Conservation (phyloP, 2,113 vertebrate genomes). For the Neoarius graeffei region DNA sequence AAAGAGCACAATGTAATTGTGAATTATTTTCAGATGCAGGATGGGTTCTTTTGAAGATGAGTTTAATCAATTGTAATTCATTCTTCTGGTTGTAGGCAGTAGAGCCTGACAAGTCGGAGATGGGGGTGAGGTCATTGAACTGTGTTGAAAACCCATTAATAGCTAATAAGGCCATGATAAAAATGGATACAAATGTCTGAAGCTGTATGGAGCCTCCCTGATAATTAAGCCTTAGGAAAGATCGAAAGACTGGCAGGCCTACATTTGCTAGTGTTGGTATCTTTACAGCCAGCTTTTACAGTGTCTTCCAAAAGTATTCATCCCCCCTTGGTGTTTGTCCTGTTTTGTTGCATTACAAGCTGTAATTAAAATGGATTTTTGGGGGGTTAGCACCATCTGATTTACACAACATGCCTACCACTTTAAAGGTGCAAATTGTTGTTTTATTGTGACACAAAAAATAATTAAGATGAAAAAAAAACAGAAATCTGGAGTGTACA, state of each 20-base stretch:
- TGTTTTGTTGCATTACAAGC: too few relatives aligned
- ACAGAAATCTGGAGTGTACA: too few relatives aligned
- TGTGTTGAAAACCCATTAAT: conserved; percentile 57
- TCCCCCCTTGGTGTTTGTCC: too few relatives aligned
- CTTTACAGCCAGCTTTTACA: conserved; percentile 10
- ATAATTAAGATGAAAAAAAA: too few relatives aligned
- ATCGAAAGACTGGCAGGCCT: background rate
- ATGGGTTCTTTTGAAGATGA: conserved; percentile 48
- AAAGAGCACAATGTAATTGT: conserved; percentile 57
- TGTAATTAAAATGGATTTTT: too few relatives aligned
- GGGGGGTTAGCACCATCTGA: too few relatives aligned
- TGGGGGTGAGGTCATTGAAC: conserved; percentile 56
- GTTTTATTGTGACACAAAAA: too few relatives aligned
- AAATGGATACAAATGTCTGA: conserved; percentile 38
- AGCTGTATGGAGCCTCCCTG: conserved; percentile 32
- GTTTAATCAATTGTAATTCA: conserved; percentile 63
- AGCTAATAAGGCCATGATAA: conserved; percentile 44
- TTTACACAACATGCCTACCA: too few relatives aligned
- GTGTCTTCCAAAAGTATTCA: too few relatives aligned
- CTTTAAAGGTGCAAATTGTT: too few relatives aligned
- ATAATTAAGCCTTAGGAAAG: conserved; percentile 26
- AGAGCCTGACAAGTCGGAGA: conserved; percentile 48
- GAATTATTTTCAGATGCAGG: conserved; percentile 58
- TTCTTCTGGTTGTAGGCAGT: conserved; percentile 54
- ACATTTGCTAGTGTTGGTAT: background rate